Evolutionary conservation across 2,888 invertebrate genomes (phyloP).

Genomic region (Hedychridium roseum): DNA sequence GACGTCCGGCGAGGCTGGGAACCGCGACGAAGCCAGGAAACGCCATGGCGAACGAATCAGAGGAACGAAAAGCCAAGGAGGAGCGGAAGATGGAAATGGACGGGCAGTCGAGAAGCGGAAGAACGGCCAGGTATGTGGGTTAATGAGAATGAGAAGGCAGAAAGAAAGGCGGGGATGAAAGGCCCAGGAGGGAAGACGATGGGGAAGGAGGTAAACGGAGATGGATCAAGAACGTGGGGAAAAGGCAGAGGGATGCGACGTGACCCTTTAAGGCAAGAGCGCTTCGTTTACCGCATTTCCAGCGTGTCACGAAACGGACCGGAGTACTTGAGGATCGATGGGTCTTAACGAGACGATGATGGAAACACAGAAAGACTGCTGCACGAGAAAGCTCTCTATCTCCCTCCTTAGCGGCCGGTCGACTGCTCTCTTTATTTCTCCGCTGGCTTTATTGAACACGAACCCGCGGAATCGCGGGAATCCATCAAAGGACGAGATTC

Average conservation of each 20-base stretch:
- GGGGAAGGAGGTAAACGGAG: constrained; percentile 4
- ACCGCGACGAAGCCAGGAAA: too few species aligned
- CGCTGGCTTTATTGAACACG: too few species aligned
- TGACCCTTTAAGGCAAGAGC: constrained; percentile 48
- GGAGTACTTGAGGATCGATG: constrained; percentile 32
- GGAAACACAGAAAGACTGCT: constrained; percentile 27
- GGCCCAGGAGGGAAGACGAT: not conserved
- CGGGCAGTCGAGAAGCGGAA: too few species aligned
- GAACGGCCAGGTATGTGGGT: too few species aligned
- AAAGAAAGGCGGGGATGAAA: constrained; percentile 10
- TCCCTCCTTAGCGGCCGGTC: too few species aligned
- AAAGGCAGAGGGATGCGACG: not conserved
- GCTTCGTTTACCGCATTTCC: constrained; percentile 42
- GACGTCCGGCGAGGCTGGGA: constrained; percentile 49
- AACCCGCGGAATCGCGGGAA: too few species aligned
- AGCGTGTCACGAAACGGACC: constrained; percentile 28
- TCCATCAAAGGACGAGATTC: too few species aligned
- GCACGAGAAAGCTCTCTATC: not conserved
- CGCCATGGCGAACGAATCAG: too few species aligned
- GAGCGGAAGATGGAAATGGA: too few species aligned
- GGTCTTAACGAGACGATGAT: constrained; percentile 49
- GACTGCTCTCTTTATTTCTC: too few species aligned
- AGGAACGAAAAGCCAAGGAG: too few species aligned
- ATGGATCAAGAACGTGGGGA: not conserved
- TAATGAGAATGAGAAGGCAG: too few species aligned